These are phyloP conservation scores for Beroe forskalii DNA, from an alignment of 37 sponge, comb jelly and placozoan genomes.

Conservation along the genomic window DNA sequence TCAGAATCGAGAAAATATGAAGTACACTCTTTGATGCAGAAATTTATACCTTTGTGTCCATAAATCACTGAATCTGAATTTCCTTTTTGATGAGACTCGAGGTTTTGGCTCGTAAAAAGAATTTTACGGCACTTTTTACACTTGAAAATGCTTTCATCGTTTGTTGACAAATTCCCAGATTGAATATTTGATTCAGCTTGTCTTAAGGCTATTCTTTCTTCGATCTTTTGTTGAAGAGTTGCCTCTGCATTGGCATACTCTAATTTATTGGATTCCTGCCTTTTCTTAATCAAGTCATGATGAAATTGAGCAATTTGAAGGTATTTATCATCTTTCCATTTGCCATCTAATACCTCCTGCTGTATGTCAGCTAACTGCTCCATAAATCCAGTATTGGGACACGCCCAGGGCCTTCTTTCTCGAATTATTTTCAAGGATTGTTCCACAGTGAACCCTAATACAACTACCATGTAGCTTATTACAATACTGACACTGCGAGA, in stretches of 20 bases:
- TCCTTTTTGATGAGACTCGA: slow-evolving; percentile 39
- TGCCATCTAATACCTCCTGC: neutral
- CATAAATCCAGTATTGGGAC: slow-evolving; percentile 51
- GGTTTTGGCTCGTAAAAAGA: neutral
- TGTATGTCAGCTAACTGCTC: neutral
- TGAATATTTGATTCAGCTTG: neutral
- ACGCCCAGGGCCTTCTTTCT: slow-evolving; percentile 54
- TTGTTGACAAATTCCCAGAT: neutral
- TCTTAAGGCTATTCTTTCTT: neutral
- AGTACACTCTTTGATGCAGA: slow-evolving; percentile 7
- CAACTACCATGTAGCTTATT: slow-evolving; percentile 41
- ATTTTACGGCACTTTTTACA: slow-evolving; percentile 51
- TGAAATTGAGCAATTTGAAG: slow-evolving; percentile 33
- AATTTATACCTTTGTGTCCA: neutral
- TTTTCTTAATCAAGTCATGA: neutral
- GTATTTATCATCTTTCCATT: neutral
- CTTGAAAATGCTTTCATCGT: neutral
- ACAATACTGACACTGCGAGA: slow-evolving; percentile 41
- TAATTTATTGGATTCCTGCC: neutral
- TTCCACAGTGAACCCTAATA: slow-evolving; percentile 11
- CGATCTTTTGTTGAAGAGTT: slow-evolving; percentile 10
- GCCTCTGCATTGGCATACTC: neutral
- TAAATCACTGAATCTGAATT: neutral
- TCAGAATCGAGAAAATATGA: slow-evolving; percentile 37
- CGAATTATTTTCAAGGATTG: slow-evolving; percentile 3